These are phyloP conservation scores for Mnemiopsis leidyi DNA, from an alignment of 37 sponge, comb jelly and placozoan genomes.

Conservation along the genomic window DNA sequence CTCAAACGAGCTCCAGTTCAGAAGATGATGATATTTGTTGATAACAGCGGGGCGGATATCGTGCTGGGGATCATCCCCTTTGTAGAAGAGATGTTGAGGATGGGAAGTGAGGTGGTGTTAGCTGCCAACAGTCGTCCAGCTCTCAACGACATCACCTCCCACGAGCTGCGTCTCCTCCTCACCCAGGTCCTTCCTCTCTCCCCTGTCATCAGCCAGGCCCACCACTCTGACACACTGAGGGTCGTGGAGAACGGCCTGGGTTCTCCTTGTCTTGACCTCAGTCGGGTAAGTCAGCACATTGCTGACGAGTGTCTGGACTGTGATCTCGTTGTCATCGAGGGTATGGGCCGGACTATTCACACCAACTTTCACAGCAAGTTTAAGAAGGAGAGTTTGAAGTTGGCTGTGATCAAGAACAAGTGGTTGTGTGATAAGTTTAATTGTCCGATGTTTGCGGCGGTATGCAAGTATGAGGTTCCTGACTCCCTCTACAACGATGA, in stretches of 20 bases:
- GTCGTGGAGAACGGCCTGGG: constrained; percentile 62
- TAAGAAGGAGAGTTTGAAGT: constrained; percentile 41
- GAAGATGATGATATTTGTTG: constrained; percentile 66
- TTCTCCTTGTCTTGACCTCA: constrained; percentile 68
- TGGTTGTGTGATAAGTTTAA: constrained; percentile 67
- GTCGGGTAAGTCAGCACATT: constrained; percentile 30
- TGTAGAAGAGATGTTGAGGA: constrained; percentile 62
- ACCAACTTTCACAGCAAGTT: constrained; percentile 64
- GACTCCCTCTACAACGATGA: not conserved
- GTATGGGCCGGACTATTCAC: constrained; percentile 68
- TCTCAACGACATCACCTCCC: constrained; percentile 55
- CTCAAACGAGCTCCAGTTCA: constrained; percentile 13
- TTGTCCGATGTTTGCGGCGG: constrained; percentile 58
- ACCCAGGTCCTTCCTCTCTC: not conserved
- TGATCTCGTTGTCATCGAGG: constrained; percentile 67
- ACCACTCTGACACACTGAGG: not conserved
- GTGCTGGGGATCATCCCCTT: constrained; percentile 66
- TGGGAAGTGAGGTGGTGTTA: constrained; percentile 66
- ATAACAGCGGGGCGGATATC: constrained; percentile 68
- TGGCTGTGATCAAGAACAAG: constrained; percentile 68
- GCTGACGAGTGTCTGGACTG: constrained; percentile 28
- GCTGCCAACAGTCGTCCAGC: constrained; percentile 65
- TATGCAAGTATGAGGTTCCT: constrained; percentile 65
- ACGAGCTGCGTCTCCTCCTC: constrained; percentile 44
- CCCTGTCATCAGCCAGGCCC: not conserved